Percentiles rank a stretch among this genome's conserved stretches.
Evolutionary conservation across 1,140 invertebrate genomes (phyloP).

Genomic region (Eufriesea mexicana): DNA sequence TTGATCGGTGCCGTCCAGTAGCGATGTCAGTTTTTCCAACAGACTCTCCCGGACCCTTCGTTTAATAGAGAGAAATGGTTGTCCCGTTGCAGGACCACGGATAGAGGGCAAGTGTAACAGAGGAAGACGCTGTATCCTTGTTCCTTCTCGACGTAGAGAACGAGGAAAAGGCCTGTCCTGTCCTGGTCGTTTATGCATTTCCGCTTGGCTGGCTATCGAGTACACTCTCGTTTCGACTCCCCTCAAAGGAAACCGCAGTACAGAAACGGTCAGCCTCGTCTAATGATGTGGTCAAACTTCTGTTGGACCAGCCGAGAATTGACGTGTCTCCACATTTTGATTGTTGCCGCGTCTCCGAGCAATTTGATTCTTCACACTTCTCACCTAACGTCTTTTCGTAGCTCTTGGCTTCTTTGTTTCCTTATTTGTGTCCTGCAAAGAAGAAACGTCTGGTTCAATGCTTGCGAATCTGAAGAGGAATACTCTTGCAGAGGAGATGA

Average conservation of each 20-base stretch:
- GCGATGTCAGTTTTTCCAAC: conserved; percentile 44
- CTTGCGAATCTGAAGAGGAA: too few relatives aligned
- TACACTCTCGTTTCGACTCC: conserved; percentile 59
- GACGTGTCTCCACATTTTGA: conserved; percentile 46
- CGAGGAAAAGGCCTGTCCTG: conserved; percentile 49
- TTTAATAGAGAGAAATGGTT: conserved; percentile 47
- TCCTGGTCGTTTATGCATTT: conserved; percentile 77
- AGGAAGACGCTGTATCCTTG: not conserved
- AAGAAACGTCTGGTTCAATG: not conserved
- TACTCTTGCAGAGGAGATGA: too few relatives aligned
- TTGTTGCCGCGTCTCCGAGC: conserved; percentile 18
- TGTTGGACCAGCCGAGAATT: conserved; percentile 39
- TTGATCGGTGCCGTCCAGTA: conserved; percentile 52
- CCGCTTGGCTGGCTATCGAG: conserved; percentile 75
- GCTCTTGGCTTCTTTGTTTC: not conserved
- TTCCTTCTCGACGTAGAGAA: conserved; percentile 26
- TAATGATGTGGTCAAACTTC: conserved; percentile 80
- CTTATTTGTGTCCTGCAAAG: not conserved
- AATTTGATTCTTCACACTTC: not conserved
- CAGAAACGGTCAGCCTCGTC: conserved; percentile 72
- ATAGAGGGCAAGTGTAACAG: conserved; percentile 2
- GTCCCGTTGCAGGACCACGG: conserved; percentile 9
- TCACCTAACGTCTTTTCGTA: not conserved
- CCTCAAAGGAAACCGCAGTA: conserved; percentile 81
- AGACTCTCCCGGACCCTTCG: conserved; percentile 17